phyloP scores from a whole-genome alignment of 2,113 vertebrate species.

The Larimichthys polyactis region DNA sequence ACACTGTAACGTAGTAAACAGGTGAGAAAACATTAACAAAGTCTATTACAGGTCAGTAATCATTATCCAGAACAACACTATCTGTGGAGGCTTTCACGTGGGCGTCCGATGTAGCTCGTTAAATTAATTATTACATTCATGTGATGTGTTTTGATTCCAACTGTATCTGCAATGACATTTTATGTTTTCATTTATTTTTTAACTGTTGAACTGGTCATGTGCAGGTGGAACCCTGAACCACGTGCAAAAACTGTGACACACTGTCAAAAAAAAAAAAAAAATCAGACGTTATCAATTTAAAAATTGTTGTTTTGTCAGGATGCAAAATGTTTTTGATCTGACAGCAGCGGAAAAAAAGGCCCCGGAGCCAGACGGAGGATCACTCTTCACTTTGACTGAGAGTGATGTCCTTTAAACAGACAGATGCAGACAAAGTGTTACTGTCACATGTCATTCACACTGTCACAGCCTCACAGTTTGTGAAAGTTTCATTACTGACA shows the following conservation, averaged over 20 bases:
- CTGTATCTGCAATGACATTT: not conserved
- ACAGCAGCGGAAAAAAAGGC: slow-evolving; percentile 18
- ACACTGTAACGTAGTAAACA: not conserved
- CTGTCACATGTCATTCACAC: slow-evolving; percentile 41
- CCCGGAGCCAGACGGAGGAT: slow-evolving; percentile 39
- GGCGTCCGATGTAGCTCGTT: not conserved
- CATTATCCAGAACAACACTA: slow-evolving; percentile 16
- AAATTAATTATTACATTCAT: not conserved
- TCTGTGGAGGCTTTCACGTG: not conserved
- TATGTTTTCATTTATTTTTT: not conserved
- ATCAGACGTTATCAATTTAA: not conserved
- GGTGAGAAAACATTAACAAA: slow-evolving; percentile 53
- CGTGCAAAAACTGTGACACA: slow-evolving; percentile 1
- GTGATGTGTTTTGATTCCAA: not conserved
- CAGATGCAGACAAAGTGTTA: slow-evolving; percentile 4
- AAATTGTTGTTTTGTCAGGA: slow-evolving; percentile 11
- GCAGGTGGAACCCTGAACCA: not conserved
- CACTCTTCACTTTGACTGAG: slow-evolving; percentile 31
- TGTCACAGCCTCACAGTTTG: slow-evolving; percentile 9
- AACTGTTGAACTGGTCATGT: not conserved
- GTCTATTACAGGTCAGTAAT: slow-evolving; percentile 27
- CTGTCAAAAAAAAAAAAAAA: not conserved
- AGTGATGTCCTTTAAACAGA: slow-evolving; percentile 39
- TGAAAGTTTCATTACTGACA: not conserved
- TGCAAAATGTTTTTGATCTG: slow-evolving; percentile 30